phyloP scores from a whole-genome alignment of 2,797 vertebrate species.

The Molothrus ater region DNA sequence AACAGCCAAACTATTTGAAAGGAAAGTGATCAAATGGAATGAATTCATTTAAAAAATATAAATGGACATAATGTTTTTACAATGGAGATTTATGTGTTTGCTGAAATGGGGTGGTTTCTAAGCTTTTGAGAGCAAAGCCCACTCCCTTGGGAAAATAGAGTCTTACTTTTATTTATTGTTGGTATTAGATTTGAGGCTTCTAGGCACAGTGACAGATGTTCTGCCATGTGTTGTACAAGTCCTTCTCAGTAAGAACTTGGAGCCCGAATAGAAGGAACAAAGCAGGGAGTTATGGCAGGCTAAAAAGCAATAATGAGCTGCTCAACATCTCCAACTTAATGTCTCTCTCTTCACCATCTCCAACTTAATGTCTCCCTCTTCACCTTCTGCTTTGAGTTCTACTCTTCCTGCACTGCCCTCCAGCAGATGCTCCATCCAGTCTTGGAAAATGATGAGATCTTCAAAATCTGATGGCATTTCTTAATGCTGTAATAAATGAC shows the following conservation, averaged over 20 bases:
- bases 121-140: conserved; percentile 19
- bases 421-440: neutral
- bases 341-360: neutral
- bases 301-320: neutral
- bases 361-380: neutral
- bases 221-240: neutral
- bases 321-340: neutral
- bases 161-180: conserved; percentile 12
- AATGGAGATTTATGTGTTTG: conserved; percentile 12
- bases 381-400: neutral
- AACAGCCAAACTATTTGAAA: conserved; percentile 49
- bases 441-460: neutral
- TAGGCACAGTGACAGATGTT: neutral
- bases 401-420: neutral
- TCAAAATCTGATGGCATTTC: neutral
- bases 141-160: neutral
- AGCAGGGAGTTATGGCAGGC: neutral
- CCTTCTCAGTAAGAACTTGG: neutral
- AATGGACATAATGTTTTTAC: conserved; percentile 27
- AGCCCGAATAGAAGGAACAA: neutral
- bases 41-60: conserved; percentile 33
- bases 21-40: conserved; percentile 61
- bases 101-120: neutral
- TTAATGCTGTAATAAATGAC: neutral
- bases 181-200: conserved; percentile 11